These are phyloP conservation scores for Aegotheles bennettii DNA, from an alignment of 2,113 vertebrate genomes.

Conservation along the genomic window DNA sequence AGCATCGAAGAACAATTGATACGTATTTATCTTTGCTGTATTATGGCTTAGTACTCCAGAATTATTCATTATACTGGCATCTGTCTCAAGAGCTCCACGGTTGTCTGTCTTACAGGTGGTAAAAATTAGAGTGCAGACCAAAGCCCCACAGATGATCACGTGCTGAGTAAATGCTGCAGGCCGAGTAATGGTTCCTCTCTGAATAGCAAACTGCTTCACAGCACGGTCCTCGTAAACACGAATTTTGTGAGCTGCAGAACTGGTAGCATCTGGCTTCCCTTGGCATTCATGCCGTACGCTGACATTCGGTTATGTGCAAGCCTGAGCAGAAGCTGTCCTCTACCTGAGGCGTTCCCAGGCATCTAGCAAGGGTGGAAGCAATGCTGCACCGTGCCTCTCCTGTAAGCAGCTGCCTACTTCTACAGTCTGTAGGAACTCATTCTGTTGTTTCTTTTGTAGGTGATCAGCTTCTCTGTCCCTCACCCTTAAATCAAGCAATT, in stretches of 20 bases:
- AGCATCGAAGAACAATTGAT: not conserved
- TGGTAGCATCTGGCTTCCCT: conserved; percentile 3
- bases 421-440: not conserved
- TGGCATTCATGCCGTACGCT: not conserved
- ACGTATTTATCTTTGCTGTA: not conserved
- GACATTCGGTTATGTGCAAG: not conserved
- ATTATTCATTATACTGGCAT: not conserved
- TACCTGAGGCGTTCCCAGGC: not conserved
- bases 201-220: not conserved
- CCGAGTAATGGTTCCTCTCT: not conserved
- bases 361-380: not conserved
- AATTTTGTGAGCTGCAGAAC: conserved; percentile 21
- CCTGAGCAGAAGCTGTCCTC: conserved; percentile 17
- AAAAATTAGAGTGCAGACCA: not conserved
- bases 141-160: not conserved
- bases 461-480: not conserved
- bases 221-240: not conserved
- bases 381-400: not conserved
- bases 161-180: not conserved
- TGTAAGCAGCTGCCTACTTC: not conserved
- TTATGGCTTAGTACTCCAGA: not conserved
- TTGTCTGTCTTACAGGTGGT: not conserved
- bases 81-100: not conserved
- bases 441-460: not conserved
- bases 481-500: not conserved